These are phyloP conservation scores for Clitarchus hookeri DNA, from an alignment of 2,888 invertebrate genomes.

Conservation along the genomic window DNA sequence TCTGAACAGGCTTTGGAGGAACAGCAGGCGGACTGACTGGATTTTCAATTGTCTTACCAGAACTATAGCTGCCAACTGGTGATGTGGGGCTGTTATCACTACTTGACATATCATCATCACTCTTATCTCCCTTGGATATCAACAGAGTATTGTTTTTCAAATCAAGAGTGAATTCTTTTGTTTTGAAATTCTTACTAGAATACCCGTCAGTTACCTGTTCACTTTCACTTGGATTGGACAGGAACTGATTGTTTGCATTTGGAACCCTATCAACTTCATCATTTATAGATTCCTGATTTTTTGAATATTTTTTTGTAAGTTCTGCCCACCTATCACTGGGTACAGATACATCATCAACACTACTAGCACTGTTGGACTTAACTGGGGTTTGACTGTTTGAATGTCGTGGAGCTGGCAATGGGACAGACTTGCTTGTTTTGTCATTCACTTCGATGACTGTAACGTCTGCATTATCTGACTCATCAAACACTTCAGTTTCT, in stretches of 20 bases:
- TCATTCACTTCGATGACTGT: not conserved
- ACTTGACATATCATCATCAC: not conserved
- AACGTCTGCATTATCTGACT: constrained; percentile 2
- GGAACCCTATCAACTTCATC: constrained; percentile 21
- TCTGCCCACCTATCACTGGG: constrained; percentile 21
- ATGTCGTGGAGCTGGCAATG: constrained; percentile 31
- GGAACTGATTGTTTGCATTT: not conserved
- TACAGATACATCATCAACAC: not conserved
- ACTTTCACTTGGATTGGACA: not conserved
- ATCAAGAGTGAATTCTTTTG: constrained; percentile 16
- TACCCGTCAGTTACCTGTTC: not conserved
- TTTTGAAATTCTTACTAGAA: not conserved
- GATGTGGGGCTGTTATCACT: not conserved
- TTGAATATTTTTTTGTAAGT: constrained; percentile 17
- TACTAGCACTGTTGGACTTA: constrained; percentile 15
- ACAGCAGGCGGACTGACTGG: constrained; percentile 8
- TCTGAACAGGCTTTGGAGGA: constrained; percentile 24
- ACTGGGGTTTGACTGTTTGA: constrained; percentile 22
- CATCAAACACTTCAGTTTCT: constrained; percentile 1
- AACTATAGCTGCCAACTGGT: not conserved
- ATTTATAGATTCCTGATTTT: not conserved
- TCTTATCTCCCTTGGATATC: not conserved
- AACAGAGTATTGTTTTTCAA: not conserved
- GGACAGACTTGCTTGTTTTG: constrained; percentile 21
- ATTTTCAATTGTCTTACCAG: constrained; percentile 1